Percentiles rank a stretch among this genome's conserved stretches.
These are phyloP conservation scores for Microcaecilia unicolor DNA, from an alignment of 2,797 vertebrate species.

Conservation along the genomic window DNA sequence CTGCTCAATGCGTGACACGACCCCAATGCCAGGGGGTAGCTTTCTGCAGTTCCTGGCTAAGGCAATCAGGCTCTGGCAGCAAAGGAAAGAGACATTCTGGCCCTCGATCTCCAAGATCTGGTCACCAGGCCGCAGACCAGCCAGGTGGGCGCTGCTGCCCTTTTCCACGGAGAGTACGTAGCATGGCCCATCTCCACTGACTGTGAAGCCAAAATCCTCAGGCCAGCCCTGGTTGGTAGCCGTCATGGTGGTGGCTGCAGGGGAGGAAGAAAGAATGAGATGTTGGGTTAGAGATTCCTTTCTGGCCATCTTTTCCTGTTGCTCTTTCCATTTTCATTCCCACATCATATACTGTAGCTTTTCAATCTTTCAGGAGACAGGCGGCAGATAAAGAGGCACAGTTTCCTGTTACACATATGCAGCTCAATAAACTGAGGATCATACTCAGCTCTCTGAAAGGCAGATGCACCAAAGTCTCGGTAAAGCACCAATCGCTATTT, in stretches of 20 bases:
- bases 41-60: slow-evolving; percentile 75
- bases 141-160: slow-evolving; percentile 82
- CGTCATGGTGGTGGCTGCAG: slow-evolving; percentile 75
- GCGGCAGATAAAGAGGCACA: no score
- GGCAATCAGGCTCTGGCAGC: slow-evolving; percentile 55
- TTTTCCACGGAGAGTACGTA: slow-evolving; percentile 86
- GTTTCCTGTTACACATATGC: no score
- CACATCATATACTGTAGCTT: slow-evolving; percentile 13
- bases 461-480: no score
- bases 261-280: neutral
- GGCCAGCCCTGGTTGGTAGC: slow-evolving; percentile 87
- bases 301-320: no score
- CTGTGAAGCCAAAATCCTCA: slow-evolving; percentile 86
- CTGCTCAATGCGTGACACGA: slow-evolving; percentile 78
- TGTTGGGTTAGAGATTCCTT: rapidly evolving
- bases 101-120: slow-evolving; percentile 94
- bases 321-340: no score
- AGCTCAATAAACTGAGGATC: no score
- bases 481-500: no score
- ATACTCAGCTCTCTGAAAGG: no score
- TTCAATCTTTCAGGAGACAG: no score
- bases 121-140: slow-evolving; percentile 80
- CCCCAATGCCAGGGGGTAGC: slow-evolving; percentile 90
- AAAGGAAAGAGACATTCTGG: slow-evolving; percentile 71
- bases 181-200: slow-evolving; percentile 79